Base-by-base conservation (phyloP, 2,888 invertebrate species). In the Nomada goodeniana region DNA sequence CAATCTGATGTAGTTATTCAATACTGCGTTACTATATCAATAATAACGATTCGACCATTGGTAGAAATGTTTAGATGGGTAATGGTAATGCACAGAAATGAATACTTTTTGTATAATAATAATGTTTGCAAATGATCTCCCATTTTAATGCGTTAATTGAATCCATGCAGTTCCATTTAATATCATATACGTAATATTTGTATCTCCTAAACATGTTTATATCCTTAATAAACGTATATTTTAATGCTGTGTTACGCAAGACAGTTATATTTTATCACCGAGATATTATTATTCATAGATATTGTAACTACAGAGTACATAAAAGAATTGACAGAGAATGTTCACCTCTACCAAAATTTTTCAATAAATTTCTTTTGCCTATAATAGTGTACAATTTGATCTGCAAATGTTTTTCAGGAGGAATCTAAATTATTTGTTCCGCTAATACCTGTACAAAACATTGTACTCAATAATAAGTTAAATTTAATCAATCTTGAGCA, bases 311-410 rank as follows among this genome's bases (percentile, higher is more conserved):
- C 15, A 63, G 50, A 63, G 26, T 77, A 70, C 75, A 60, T 44
- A 53, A 20, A 53, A 75, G 57, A 69, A 65, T 84, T 67, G 63
- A 65, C 64, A 72, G 55, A 72, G 71, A 83, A 83, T 83, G 83
- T 84, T 73, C 84, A 84, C 79, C 67, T 84, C 83, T 83, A 74
- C 73, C 80, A 80, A 80, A 84, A 44, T 83, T 64, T 23, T 55
- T 23, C 18, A 71, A 76, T 60, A 68, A 61, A 76, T 73, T 59
- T 57, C 55, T 63, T 26, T 57, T 42, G 50, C 57, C 50, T 63
- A 59, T 60, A 29, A 2, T 36, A 20, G 11, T 26, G 20, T 57
- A 65, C 52, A 44, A 59, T 44, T 55, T 47, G 23, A 69, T 26
- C 64, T 50, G 13, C 20, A 50, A 59, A 23, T 42, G 20, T 70